Conservation (phyloP, 2,797 vertebrate species). For the Clarias fuscus region DNA sequence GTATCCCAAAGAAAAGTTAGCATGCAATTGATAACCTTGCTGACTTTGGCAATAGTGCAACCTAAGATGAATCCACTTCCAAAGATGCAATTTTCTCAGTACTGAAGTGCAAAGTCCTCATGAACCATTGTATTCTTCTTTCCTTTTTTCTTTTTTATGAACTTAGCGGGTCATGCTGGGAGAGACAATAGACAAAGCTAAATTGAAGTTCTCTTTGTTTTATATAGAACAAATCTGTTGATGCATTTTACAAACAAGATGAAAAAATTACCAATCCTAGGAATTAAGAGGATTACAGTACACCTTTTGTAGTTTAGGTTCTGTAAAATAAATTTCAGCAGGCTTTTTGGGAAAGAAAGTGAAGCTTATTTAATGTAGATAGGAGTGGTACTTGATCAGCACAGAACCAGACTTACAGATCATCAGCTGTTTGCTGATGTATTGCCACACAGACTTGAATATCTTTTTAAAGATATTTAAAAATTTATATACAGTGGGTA, state of each 20-base stretch:
- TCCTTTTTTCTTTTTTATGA: slow-evolving; percentile 1
- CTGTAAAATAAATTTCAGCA: not conserved
- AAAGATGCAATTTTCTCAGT: slow-evolving; percentile 11
- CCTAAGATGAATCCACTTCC: slow-evolving; percentile 8
- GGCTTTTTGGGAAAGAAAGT: not conserved
- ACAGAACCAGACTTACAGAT: not conserved
- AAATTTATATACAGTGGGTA: too few species aligned
- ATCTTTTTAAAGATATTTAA: too few species aligned
- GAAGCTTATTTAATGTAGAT: not conserved
- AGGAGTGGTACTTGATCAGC: not conserved
- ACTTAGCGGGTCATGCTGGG: not conserved
- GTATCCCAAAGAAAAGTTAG: slow-evolving; percentile 2
- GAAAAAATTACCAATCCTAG: not conserved
- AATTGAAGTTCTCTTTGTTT: slow-evolving; percentile 25
- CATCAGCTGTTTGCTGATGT: too few species aligned
- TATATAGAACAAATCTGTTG: not conserved
- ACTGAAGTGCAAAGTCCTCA: not conserved
- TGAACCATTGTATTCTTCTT: not conserved
- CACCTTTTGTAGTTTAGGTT: not conserved
- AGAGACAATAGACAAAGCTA: not conserved
- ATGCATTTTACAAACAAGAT: not conserved
- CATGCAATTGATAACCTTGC: slow-evolving; percentile 33
- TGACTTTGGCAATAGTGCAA: slow-evolving; percentile 29
- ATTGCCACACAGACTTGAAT: too few species aligned
- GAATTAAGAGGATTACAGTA: not conserved